Evolutionary conservation across 1,140 invertebrate genomes (phyloP).

Genomic region (Drosophila carrolli): DNA sequence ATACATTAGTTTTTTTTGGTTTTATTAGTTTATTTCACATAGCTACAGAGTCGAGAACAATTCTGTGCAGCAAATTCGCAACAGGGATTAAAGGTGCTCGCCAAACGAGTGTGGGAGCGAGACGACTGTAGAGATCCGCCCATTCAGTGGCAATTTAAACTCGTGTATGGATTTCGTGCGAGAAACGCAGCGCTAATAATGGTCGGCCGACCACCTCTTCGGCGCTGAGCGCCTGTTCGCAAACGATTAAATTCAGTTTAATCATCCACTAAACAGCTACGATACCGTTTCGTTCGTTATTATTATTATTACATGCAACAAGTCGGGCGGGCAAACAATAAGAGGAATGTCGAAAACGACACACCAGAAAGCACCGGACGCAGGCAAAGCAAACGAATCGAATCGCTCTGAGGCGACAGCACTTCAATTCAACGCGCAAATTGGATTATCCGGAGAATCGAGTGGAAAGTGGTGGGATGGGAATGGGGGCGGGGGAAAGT

Average conservation of each 20-base stretch:
- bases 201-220: constrained; percentile 19
- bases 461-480: not conserved
- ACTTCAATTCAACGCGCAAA: constrained; percentile 51
- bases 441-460: constrained; percentile 70
- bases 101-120: constrained; percentile 37
- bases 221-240: constrained; percentile 80
- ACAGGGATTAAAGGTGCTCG: constrained; percentile 19
- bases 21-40: not conserved
- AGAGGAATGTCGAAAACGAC: constrained; percentile 46
- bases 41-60: not conserved
- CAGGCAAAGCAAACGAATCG: constrained; percentile 23
- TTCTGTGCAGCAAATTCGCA: constrained; percentile 42
- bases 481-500: not conserved
- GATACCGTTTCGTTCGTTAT: constrained; percentile 83
- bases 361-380: constrained; percentile 11
- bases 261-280: constrained; percentile 84
- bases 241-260: constrained; percentile 85
- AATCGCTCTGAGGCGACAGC: constrained; percentile 11
- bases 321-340: constrained; percentile 49
- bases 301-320: constrained; percentile 82
- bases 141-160: constrained; percentile 69
- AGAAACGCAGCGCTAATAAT: constrained; percentile 56
- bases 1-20: too few relatives aligned
- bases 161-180: constrained; percentile 71
- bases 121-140: constrained; percentile 47